These are phyloP conservation scores for Megastigmus dorsalis DNA, from an alignment of 2,888 invertebrate genomes.

Conservation along the genomic window DNA sequence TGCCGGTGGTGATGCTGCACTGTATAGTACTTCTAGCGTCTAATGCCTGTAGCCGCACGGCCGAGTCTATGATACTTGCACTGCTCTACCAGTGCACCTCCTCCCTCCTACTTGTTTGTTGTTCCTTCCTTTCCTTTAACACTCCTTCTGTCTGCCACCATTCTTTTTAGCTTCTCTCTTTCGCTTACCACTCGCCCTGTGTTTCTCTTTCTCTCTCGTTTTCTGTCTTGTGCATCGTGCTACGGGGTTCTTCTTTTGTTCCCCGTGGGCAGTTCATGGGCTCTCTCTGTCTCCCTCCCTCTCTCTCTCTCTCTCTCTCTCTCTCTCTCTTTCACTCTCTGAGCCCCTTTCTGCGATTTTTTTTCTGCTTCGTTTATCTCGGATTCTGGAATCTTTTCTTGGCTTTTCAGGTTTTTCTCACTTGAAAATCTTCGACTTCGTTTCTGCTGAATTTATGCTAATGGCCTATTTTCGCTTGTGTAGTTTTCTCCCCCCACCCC, in stretches of 20 bases:
- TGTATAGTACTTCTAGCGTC: too few relatives aligned
- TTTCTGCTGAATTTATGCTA: background rate
- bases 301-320: background rate
- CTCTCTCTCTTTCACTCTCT: background rate
- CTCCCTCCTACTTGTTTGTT: too few relatives aligned
- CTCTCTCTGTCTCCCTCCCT: constrained; percentile 43
- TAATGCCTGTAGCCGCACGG: too few relatives aligned
- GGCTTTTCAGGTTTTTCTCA: background rate
- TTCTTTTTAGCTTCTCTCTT: background rate
- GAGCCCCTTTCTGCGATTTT: background rate
- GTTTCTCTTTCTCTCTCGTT: background rate
- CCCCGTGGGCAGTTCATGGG: too few relatives aligned
- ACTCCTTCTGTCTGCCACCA: constrained; percentile 29
- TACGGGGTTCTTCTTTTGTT: too few relatives aligned
- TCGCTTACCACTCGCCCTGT: background rate
- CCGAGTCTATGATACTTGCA: too few relatives aligned
- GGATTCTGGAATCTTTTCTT: background rate
- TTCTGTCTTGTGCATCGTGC: too few relatives aligned
- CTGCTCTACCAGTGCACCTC: too few relatives aligned
- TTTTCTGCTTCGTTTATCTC: background rate
- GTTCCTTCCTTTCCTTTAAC: constrained; percentile 8
- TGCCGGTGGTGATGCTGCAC: too few relatives aligned
- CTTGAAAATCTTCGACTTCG: background rate
- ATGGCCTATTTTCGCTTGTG: background rate
- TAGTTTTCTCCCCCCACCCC: background rate